Conservation (phyloP, 2,888 invertebrate species). For the Notodonta dromedarius region DNA sequence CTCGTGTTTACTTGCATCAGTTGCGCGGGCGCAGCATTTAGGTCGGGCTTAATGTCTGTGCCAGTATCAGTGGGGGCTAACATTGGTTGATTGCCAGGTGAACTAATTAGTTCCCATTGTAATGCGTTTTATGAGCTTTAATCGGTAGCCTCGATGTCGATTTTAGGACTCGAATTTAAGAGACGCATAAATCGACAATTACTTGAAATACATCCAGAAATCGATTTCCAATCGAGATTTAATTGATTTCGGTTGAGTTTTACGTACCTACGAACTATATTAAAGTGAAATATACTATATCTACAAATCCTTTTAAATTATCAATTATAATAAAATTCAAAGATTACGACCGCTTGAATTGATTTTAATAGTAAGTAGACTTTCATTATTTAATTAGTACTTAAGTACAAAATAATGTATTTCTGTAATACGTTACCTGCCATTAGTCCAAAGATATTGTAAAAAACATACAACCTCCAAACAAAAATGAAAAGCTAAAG, state of each 20-base stretch:
- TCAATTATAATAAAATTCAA: no score
- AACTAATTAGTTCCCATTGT: constrained; percentile 2
- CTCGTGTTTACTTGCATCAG: constrained; percentile 20
- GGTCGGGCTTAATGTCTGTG: constrained; percentile 39
- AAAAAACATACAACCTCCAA: constrained; percentile 1
- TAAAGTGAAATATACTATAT: no score
- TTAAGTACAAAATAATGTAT: no score
- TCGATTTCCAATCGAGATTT: background rate
- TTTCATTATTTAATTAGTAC: no score
- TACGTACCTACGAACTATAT: background rate
- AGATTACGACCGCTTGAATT: no score
- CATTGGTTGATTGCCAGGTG: constrained; percentile 48
- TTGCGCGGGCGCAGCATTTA: constrained; percentile 42
- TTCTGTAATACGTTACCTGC: no score
- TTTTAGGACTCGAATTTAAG: background rate
- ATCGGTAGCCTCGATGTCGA: background rate
- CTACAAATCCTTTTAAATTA: no score
- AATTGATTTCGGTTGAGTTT: background rate
- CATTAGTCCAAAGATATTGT: background rate
- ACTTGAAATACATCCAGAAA: background rate
- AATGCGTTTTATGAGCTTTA: background rate
- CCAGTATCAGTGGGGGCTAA: constrained; percentile 46
- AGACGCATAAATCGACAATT: background rate
- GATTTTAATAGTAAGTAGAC: no score
- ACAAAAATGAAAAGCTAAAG: constrained; percentile 17